Evolutionary conservation across 2,888 invertebrate genomes (phyloP), one percentile per base, ranked within the genome.

Genomic region (Eledona agricola): DNA sequence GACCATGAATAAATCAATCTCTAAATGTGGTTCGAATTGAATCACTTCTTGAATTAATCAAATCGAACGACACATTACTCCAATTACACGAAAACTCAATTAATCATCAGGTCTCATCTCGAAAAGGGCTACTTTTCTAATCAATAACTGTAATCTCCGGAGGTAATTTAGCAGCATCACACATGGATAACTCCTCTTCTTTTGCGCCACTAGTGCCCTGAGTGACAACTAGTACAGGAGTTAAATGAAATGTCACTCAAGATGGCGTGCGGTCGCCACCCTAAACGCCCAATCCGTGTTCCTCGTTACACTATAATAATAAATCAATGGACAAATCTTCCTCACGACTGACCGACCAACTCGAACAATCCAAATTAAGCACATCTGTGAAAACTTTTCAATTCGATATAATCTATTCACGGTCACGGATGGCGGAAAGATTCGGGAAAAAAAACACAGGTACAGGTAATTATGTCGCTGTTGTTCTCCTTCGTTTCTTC

Each of bases 181-280:
- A 73, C 71, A 72, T 71, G 72, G 71, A 67, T 72, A 69, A 66
- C 61, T 65, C 53, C 58, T 56, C 58, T 63, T 69, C 67, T 69
- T 67, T 72, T 72, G 73, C 74, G 65, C 70, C 71, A 72, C 57
- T 63, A 67, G 59, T 62, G 62, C 54, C 65, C 65, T 76, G 77
- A 77, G 70, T 73, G 77, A 76, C 76, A 74, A 71, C 66, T 67
- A 63, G 69, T 66, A 70, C 70, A 72, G 72, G 72, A 74, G 73
- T 75, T 76, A 77, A 77, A 77, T 77, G 77, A 77, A 77, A 77
- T 71, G 77, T 77, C 77, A 77, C 70, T 77, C 76, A 75, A 71
- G 73, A 72, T 72, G 72, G 72, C 69, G 67, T 71, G 68, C 62
- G 67, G 71, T 71, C 66, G 69, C 69, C 71, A 65, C 60, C 58